phyloP scores from a whole-genome alignment of 2,888 invertebrate genomes.

The Pristionchus japonicus region DNA sequence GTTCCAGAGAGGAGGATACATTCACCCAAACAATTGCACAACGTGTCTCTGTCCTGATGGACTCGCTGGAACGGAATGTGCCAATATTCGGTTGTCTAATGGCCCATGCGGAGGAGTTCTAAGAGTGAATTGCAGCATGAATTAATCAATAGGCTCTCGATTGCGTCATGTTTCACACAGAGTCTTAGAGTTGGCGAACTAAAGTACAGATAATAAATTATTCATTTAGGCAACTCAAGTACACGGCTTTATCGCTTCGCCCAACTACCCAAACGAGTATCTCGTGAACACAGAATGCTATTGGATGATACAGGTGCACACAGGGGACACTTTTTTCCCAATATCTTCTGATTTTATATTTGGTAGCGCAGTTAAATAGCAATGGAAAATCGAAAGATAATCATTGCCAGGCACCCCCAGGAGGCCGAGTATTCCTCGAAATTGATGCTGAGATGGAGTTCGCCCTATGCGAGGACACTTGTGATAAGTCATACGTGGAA shows the following conservation, averaged over 20 bases:
- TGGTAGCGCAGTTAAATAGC: no score
- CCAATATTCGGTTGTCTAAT: slow-evolving; percentile 61
- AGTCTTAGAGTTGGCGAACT: no score
- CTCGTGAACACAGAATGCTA: slow-evolving; percentile 64
- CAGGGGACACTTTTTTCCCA: no score
- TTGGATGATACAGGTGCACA: slow-evolving; percentile 68
- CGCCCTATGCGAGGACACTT: slow-evolving; percentile 72
- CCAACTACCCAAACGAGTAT: slow-evolving; percentile 65
- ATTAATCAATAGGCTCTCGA: no score
- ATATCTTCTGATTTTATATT: background rate
- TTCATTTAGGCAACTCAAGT: slow-evolving; percentile 57
- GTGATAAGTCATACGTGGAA: slow-evolving; percentile 73
- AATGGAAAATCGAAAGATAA: no score
- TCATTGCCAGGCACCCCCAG: slow-evolving; percentile 52
- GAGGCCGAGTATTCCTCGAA: slow-evolving; percentile 60
- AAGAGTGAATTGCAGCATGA: slow-evolving; percentile 57
- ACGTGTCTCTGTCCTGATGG: slow-evolving; percentile 72
- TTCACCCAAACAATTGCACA: slow-evolving; percentile 71
- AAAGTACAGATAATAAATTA: no score
- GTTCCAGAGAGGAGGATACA: slow-evolving; percentile 65
- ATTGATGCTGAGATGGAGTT: slow-evolving; percentile 67
- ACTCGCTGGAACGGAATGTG: slow-evolving; percentile 66
- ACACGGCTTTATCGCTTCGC: slow-evolving; percentile 58
- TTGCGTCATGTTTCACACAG: no score
- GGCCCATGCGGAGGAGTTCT: slow-evolving; percentile 67